Conservation (phyloP, 2,113 vertebrate species). For the Leucosticte australis region DNA sequence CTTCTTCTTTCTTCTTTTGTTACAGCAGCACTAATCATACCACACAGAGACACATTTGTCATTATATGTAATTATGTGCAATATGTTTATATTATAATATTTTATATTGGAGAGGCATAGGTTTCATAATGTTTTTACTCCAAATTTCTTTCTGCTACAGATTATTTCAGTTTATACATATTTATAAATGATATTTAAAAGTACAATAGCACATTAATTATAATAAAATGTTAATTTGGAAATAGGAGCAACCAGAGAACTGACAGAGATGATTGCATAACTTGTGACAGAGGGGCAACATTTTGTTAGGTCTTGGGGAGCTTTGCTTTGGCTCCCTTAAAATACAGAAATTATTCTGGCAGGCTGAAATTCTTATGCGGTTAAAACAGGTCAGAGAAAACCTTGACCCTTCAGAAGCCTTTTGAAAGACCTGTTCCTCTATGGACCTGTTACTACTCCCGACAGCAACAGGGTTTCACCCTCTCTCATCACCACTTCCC, state of each 20-base stretch:
- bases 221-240: constrained; percentile 1
- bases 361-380: neutral
- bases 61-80: constrained; percentile 57
- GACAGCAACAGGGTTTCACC: neutral
- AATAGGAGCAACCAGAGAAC: neutral
- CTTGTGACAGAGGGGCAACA: neutral
- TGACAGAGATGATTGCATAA: neutral
- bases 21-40: constrained; percentile 25
- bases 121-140: constrained; percentile 41
- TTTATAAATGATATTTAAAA: constrained; percentile 52
- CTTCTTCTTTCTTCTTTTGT: constrained; percentile 37
- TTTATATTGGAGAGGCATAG: constrained; percentile 4
- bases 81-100: constrained; percentile 57
- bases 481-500: neutral
- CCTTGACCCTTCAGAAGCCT: neutral
- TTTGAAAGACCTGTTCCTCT: neutral
- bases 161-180: constrained; percentile 40
- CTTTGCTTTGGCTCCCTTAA: neutral
- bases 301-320: neutral
- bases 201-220: constrained; percentile 30
- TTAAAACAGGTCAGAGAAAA: neutral
- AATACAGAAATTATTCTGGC: neutral
- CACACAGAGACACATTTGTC: constrained; percentile 18
- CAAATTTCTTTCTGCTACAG: neutral
- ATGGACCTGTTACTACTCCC: neutral